Base-by-base conservation (phyloP, 2,888 invertebrate genomes). In the Panzeria rudis region DNA sequence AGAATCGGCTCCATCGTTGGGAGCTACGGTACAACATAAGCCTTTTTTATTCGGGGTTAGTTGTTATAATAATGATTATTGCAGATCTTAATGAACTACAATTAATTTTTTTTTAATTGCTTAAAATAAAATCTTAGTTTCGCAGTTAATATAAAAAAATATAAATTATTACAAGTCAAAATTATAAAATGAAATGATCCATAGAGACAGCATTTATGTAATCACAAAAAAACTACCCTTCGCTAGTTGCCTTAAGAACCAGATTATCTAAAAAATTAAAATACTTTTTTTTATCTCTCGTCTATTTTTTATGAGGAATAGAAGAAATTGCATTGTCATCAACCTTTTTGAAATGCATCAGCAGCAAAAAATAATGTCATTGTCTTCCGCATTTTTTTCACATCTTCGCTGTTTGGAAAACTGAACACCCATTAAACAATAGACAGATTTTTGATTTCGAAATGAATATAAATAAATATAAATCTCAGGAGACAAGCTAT, bases 221-320 rank as follows among this genome's bases (percentile, higher is more conserved):
- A 23, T 38, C 41, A 3, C 23, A 29, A 5, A 69, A n/a, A 66
- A 69, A 69, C 52, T 69, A 69, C 68, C 68, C 68, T 23, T 0
- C 52, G 20, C 38, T 8, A 0, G 8, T 38, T 20, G 25, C 17
- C 2, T 47, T 8, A 32, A 32, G 1, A 29, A 17, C 4, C 25
- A 47, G 2, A n/a, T 23, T 47, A 9, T 17, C 6, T 35, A 3
- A 3, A 41, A 41, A 11, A 41, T 13, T 11, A 11, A 41, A 41
- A 41, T 41, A 41, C 11, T 32, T 41, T 23, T 41, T 62, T 32
- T 20, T 32, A 13, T 3, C 32, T 47, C 2, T 32, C 47, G 44
- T 5, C 7, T 25, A 9, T 23, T 2, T 15, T 41, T 23, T 25
- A 13, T 41, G n/a, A 29, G 5, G 5, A 44, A 5, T 25, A 25